Evolutionary conservation across 1,140 invertebrate species (phyloP).

Genomic region (Drosophila pachea): DNA sequence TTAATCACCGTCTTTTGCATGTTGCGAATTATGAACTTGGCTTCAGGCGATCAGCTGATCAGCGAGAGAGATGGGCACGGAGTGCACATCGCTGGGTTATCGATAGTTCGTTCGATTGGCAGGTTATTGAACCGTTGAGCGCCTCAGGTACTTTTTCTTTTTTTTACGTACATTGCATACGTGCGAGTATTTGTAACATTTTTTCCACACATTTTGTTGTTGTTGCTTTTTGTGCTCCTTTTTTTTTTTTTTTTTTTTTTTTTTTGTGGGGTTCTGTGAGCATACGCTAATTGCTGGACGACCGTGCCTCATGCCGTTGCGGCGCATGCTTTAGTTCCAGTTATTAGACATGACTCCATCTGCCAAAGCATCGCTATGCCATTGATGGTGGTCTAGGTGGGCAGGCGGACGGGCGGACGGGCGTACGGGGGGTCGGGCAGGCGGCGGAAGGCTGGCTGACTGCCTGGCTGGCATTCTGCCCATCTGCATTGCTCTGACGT

Average conservation of each 20-base stretch:
- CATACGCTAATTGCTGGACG: conserved; percentile 63
- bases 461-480: not conserved
- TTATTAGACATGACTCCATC: conserved; percentile 64
- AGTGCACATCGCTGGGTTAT: conserved; percentile 19
- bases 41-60: conserved; percentile 10
- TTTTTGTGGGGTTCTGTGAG: conserved; percentile 17
- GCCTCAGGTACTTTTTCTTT: conserved; percentile 2
- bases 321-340: conserved; percentile 73
- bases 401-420: not conserved
- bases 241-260: not conserved
- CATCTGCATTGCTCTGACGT: conserved; percentile 6
- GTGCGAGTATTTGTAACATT: conserved; percentile 57
- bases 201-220: conserved; percentile 17
- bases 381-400: conserved; percentile 33
- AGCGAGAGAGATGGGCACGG: not conserved
- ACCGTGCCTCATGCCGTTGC: conserved; percentile 25
- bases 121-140: conserved; percentile 64
- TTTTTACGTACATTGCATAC: conserved; percentile 11
- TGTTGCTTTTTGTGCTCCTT: not conserved
- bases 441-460: not conserved
- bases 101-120: conserved; percentile 42
- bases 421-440: not conserved
- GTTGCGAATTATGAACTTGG: conserved; percentile 44
- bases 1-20: conserved; percentile 68
- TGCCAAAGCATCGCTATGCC: conserved; percentile 11